These are phyloP conservation scores for Aporophyla lueneburgensis DNA, from an alignment of 2,888 invertebrate genomes.

Conservation along the genomic window DNA sequence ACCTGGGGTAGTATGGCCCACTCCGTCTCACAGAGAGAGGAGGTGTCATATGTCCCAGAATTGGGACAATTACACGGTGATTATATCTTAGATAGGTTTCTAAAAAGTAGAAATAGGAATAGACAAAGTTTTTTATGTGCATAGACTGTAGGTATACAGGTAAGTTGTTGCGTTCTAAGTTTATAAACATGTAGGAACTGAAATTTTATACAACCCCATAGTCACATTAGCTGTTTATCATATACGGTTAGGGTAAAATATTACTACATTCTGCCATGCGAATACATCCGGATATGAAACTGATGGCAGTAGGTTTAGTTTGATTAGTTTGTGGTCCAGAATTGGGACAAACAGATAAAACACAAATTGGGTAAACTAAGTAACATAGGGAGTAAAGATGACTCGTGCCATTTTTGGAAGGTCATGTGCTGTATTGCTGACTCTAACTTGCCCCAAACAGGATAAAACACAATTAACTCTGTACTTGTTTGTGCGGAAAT, in stretches of 20 bases:
- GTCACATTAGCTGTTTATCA: not conserved
- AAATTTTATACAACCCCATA: too few species aligned
- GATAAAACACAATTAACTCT: conserved; percentile 56
- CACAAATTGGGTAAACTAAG: conserved; percentile 52
- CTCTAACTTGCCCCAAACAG: conserved; percentile 34
- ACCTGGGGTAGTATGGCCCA: too few species aligned
- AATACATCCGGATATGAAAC: conserved; percentile 32
- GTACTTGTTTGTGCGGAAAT: conserved; percentile 41
- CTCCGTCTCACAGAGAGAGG: too few species aligned
- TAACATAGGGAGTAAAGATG: conserved; percentile 35
- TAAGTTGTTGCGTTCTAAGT: too few species aligned
- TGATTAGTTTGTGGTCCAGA: conserved; percentile 52
- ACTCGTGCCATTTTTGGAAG: conserved; percentile 34
- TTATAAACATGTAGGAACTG: too few species aligned
- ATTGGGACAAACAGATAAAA: conserved; percentile 58
- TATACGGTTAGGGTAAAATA: conserved; percentile 10
- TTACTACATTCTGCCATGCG: conserved; percentile 1
- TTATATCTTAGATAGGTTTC: too few species aligned
- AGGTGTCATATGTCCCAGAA: too few species aligned
- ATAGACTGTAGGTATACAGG: too few species aligned
- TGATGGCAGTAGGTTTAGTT: conserved; percentile 51
- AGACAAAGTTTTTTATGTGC: too few species aligned
- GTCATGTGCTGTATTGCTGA: conserved; percentile 36
- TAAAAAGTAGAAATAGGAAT: too few species aligned
- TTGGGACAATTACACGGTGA: too few species aligned